Base-by-base conservation (phyloP, 1,140 invertebrate genomes). In the Pollicipes pollicipes region DNA sequence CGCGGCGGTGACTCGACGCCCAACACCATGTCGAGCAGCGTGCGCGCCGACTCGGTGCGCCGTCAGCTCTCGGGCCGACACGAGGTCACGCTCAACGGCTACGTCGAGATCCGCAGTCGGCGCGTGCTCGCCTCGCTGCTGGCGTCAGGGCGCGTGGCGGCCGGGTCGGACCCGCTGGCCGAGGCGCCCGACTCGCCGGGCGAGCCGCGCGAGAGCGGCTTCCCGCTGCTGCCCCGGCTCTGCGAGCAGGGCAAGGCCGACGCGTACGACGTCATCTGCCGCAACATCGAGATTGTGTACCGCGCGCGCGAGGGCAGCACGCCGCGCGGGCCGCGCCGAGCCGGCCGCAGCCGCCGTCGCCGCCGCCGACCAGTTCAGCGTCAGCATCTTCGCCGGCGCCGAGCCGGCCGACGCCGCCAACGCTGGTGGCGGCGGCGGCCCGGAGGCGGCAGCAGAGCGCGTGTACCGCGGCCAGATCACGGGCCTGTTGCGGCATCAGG, bases 1-100 rank as follows among this genome's bases (percentile, higher is more conserved):
- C 28, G 64, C 64, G 27, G 27, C n/a, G 64, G 17, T n/a, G 27
- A 66, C 27, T 66, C 28, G 3, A 66, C n/a, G 3, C 28, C 28
- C 64, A 66, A 66, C 28, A 66, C 64, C n/a, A 66, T 66, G 64
- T 66, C 64, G 64, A 58, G 45, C 45, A 58, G 45, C 45, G 10
- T 58, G 45, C 45, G 45, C 45, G 45, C 45, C 45, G 45, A 58
- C 45, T 58, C 45, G 8, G 45, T 58, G 45, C 45, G 45, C 45
- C 45, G 45, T 24, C 45, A 58, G 45, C 10, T 24, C 13, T 24
- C 45, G 13, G 45, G 6, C 2, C 45, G 21, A 24, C 45, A 58
- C 45, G 45, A 58, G 45, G 45, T 58, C 45, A 58, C 45, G 13
- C 45, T 58, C 6, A 58, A 58, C 45, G 45, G 45, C 45, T 58